These are phyloP conservation scores for Coptodon rendalli DNA, from an alignment of 2,113 vertebrate species.

Conservation along the genomic window DNA sequence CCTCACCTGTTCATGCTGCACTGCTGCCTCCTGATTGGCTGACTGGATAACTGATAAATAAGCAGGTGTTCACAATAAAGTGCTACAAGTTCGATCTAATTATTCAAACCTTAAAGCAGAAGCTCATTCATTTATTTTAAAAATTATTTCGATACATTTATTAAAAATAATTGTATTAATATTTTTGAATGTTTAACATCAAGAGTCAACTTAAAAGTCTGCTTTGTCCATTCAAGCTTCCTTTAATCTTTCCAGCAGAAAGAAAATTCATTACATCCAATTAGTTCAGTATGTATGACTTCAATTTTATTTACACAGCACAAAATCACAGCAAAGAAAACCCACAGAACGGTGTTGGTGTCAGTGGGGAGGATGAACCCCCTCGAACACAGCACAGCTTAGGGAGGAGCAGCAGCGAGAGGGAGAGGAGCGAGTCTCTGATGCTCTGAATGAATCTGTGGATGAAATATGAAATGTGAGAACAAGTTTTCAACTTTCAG, in stretches of 20 bases:
- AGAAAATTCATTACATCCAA: rapidly evolving
- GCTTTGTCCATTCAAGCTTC: neutral
- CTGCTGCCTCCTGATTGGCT: neutral
- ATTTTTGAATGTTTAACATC: neutral
- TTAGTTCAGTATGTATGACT: neutral
- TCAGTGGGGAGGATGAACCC: neutral
- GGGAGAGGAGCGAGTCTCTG: neutral
- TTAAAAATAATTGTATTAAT: neutral
- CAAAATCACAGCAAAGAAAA: neutral
- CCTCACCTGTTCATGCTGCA: neutral
- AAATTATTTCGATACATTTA: neutral
- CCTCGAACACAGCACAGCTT: neutral
- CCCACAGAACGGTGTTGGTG: neutral
- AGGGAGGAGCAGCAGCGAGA: neutral
- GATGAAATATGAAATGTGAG: no score
- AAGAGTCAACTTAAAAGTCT: neutral
- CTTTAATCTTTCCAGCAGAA: neutral
- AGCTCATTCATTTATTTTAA: neutral
- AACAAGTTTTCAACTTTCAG: neutral
- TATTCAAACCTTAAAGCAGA: neutral
- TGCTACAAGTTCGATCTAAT: neutral
- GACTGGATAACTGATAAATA: neutral
- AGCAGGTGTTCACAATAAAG: neutral
- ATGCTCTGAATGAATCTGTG: neutral
- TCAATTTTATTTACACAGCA: neutral